Conservation (phyloP, 1,140 invertebrate species). For the Eupeodes corollae region DNA sequence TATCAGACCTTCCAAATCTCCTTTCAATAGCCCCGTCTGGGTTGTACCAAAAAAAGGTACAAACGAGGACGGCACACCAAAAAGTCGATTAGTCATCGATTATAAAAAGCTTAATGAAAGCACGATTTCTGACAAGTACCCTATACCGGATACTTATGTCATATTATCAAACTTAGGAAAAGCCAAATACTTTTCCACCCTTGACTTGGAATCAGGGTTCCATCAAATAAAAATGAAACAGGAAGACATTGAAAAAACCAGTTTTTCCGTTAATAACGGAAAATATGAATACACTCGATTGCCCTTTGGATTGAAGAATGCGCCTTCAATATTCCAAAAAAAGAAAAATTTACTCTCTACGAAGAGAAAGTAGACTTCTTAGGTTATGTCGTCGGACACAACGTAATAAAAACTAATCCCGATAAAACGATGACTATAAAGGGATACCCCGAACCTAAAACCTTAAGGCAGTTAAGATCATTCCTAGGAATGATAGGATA, state of each 20-base stretch:
- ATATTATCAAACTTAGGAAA: slow-evolving; percentile 35
- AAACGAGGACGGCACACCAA: slow-evolving; percentile 21
- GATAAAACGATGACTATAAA: slow-evolving; percentile 12
- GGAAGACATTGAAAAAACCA: slow-evolving; percentile 7
- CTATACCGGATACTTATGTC: slow-evolving; percentile 40
- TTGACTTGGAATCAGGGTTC: slow-evolving; percentile 2
- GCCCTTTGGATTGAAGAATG: too few relatives aligned
- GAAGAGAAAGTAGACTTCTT: slow-evolving; percentile 14
- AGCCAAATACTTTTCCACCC: slow-evolving; percentile 8
- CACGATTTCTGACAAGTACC: slow-evolving; percentile 36
- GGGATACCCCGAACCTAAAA: slow-evolving; percentile 17
- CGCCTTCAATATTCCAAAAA: too few relatives aligned
- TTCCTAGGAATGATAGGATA: too few relatives aligned
- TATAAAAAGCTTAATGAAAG: slow-evolving; percentile 22
- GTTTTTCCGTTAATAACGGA: too few relatives aligned
- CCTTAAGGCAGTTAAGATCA: slow-evolving; percentile 6
- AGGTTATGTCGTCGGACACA: slow-evolving; percentile 14
- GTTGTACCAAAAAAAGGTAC: slow-evolving; percentile 3
- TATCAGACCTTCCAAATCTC: slow-evolving; percentile 14
- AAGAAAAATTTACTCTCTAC: slow-evolving; percentile 31
- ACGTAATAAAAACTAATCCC: slow-evolving; percentile 11
- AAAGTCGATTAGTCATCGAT: slow-evolving; percentile 25
- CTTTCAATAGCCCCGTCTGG: slow-evolving; percentile 1
- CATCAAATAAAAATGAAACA: slow-evolving; percentile 13
- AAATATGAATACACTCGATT: too few relatives aligned